A percentile compares a stretch with the other conserved stretches of the same genome.
Conservation (phyloP, 2,797 vertebrate species). For the Sarcoramphus papa region DNA sequence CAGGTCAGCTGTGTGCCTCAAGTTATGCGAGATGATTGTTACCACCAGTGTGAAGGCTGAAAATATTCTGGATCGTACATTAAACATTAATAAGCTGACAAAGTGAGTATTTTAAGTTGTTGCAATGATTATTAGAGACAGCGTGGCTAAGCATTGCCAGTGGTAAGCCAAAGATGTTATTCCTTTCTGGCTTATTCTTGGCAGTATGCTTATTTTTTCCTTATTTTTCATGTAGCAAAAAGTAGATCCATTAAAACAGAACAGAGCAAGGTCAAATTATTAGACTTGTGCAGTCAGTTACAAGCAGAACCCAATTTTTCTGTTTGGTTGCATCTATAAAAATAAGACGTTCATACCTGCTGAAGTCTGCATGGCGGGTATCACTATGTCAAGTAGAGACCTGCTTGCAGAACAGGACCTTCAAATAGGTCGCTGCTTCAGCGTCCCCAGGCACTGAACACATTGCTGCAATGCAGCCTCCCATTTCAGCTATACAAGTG, state of each 20-base stretch:
- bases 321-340: neutral
- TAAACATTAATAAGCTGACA: neutral
- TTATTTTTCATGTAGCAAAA: neutral
- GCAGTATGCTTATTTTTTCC: neutral
- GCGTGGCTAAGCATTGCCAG: neutral
- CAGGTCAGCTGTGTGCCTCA: neutral
- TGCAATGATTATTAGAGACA: neutral
- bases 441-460: neutral
- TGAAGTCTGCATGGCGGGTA: accelerated
- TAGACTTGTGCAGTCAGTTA: neutral
- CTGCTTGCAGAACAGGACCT: neutral
- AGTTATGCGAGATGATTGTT: neutral
- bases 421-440: neutral
- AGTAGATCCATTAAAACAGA: neutral
- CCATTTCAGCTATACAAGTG: neutral
- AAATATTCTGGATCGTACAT: neutral
- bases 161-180: neutral
- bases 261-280: neutral
- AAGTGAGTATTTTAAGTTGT: neutral
- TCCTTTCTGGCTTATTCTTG: neutral
- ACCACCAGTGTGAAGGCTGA: neutral
- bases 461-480: neutral
- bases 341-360: neutral
- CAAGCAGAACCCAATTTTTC: neutral
- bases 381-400: neutral